Conservation (phyloP, 2,113 vertebrate species). For the Hydropotes inermis region DNA sequence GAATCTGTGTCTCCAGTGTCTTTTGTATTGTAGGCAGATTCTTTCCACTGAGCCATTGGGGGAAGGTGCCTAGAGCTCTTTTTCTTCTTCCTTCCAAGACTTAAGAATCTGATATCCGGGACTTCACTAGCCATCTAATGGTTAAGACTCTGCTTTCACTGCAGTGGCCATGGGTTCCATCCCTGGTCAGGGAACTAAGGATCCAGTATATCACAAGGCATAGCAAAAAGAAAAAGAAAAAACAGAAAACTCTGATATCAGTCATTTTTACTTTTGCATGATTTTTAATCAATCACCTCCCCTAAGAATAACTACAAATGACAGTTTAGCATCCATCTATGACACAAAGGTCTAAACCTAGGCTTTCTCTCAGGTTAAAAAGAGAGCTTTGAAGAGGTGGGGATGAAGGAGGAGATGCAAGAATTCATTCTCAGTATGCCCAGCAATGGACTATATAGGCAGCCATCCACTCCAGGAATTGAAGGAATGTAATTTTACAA, state of each 20-base stretch:
- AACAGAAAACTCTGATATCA: neutral
- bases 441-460: neutral
- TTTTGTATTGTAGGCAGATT: neutral
- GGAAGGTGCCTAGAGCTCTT: neutral
- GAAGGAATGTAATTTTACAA: neutral
- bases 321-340: neutral
- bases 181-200: neutral
- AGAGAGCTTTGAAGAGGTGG: neutral
- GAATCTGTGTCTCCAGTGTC: neutral
- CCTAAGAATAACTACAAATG: slow-evolving; percentile 21
- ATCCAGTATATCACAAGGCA: neutral
- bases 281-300: neutral
- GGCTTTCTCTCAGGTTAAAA: slow-evolving; percentile 23
- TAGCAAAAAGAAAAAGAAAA: neutral
- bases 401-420: neutral
- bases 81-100: neutral
- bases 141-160: neutral
- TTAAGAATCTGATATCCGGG: neutral
- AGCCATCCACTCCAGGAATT: neutral
- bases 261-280: neutral
- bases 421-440: neutral
- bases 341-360: neutral
- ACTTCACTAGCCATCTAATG: neutral
- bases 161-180: neutral
- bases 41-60: neutral